phyloP scores from a whole-genome alignment of 2,888 invertebrate genomes.

The Ophion slaviceki region DNA sequence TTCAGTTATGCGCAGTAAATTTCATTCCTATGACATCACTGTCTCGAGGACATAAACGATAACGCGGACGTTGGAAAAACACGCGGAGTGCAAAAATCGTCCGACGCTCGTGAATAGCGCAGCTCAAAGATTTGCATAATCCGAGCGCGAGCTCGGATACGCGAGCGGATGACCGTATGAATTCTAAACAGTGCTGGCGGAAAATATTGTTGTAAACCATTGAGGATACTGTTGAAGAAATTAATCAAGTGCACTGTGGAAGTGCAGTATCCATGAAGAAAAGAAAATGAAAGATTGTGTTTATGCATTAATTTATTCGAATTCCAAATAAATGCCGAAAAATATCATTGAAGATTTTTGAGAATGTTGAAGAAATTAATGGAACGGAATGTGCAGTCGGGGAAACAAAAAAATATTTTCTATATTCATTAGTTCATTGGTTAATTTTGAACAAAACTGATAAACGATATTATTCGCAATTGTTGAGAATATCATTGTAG shows the following conservation, averaged over 20 bases:
- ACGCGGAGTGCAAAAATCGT: background rate
- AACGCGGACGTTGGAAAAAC: background rate
- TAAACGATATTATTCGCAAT: no score
- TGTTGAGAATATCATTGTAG: no score
- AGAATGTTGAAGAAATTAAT: no score
- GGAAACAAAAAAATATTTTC: no score
- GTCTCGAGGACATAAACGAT: slow-evolving; percentile 5
- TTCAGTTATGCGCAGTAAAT: slow-evolving; percentile 40
- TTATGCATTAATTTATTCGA: no score
- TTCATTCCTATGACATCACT: slow-evolving; percentile 23
- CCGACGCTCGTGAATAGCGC: background rate
- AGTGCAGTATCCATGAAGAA: background rate
- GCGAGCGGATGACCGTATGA: background rate
- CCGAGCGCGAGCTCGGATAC: background rate
- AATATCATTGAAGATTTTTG: no score
- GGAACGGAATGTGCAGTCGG: no score
- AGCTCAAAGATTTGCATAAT: slow-evolving; percentile 18
- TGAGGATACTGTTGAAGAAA: background rate
- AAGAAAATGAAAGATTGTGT: background rate
- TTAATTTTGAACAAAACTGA: no score
- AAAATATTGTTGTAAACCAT: background rate
- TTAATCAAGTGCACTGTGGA: background rate
- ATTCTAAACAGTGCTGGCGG: background rate
- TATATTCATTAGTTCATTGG: no score
- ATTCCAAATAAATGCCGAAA: no score